Base-by-base conservation (phyloP, 2,888 invertebrate species). In the Drosophila pseudotakahashii region DNA sequence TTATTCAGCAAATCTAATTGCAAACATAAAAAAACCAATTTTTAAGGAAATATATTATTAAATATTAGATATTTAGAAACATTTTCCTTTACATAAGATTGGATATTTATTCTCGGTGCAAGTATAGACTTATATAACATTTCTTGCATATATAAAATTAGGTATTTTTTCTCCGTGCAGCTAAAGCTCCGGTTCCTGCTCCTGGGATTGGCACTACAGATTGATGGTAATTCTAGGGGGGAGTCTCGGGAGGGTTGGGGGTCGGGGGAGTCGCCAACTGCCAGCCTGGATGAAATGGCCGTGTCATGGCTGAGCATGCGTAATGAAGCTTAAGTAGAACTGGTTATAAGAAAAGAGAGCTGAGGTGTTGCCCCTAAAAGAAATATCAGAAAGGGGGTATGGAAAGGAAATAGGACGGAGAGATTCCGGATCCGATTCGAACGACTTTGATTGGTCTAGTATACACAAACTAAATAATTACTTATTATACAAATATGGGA, bases 311-410 rank as follows among this genome's bases (percentile, higher is more conserved):
- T 82, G 86, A 82, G 82, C 82, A 82, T 82, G 82, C 82, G 82
- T 82, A 82, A 82, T 82, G 82, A 82, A 82, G 82, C 82, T 82
- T 85, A 82, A 82, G 82, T 85, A 85, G 82, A 82, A 85, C 85
- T 82, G 82, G 85, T 85, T 82, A 77, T 82, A 55, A 37, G 16
- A 11, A 47, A 55, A 77, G 62, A 73, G 61, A 59, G 59, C 67
- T 61, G 50, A 45, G 69, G 57, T 45, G 50, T 51, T 68, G 57
- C n/a, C n/a, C 11, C 32, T 26, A 50, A 37, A 14, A 19, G 14
- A 34, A 42, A 67, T 16, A 34, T 36, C 14, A 26, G 13, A 41
- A 19, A 66, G 13, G 57, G 9, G 42, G 14, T 0, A 9, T 10
- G 16, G 5, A 10, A 23, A 10, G 3, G 10, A 13, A 32, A 16